Conservation (phyloP, 1,140 invertebrate genomes). For the Melipona quadrifasciata region DNA sequence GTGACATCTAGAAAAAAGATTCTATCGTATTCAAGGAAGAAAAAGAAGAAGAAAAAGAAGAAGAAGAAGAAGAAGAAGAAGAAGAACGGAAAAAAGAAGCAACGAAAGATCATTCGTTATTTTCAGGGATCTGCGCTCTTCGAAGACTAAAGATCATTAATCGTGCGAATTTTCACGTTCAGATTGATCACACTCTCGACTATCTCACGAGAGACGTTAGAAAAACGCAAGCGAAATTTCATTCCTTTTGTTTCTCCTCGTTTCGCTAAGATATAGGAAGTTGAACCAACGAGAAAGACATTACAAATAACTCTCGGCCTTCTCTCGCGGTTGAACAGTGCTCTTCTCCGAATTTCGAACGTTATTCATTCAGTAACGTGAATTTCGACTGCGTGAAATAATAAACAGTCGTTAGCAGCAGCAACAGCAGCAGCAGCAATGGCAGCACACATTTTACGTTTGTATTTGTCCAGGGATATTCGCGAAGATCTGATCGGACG, state of each 20-base stretch:
- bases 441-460: conserved; percentile 58
- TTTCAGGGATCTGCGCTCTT: neutral
- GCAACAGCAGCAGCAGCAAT: conserved; percentile 66
- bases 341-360: neutral
- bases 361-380: neutral
- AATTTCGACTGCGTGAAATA: conserved; percentile 6
- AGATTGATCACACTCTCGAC: neutral
- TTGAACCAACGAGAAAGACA: neutral
- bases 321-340: neutral
- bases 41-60: neutral
- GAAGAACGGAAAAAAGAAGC: conserved; percentile 1
- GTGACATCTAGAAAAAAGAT: neutral
- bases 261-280: neutral
- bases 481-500: conserved; percentile 38
- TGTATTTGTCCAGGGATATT: conserved; percentile 17
- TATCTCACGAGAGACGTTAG: neutral
- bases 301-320: neutral
- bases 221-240: conserved; percentile 23
- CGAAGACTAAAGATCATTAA: neutral
- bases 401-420: conserved; percentile 41
- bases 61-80: neutral
- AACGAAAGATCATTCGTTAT: neutral
- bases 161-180: neutral
- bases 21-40: conserved; percentile 20
- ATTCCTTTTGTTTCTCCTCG: neutral